A percentile compares a stretch with the other conserved stretches of the same genome.
Evolutionary conservation across 2,113 vertebrate species (phyloP).

Genomic region (Chaetodon trifascialis): DNA sequence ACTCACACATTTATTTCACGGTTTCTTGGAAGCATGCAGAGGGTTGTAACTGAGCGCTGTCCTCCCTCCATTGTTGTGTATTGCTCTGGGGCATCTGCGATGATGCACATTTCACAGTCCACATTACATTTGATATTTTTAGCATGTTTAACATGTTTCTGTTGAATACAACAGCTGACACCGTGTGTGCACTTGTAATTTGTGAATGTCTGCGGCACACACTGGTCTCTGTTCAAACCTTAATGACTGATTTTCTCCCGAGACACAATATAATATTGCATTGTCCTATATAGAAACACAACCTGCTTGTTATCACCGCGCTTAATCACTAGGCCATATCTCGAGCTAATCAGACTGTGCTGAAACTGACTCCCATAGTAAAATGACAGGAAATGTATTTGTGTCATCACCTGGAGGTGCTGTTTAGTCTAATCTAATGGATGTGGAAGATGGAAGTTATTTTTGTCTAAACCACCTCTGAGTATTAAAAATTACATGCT

Average conservation of each 20-base stretch:
- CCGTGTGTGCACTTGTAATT: background rate
- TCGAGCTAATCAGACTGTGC: slow-evolving; percentile 36
- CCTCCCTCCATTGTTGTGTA: slow-evolving; percentile 31
- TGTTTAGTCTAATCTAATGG: slow-evolving; percentile 75
- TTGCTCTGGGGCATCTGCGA: slow-evolving; percentile 47
- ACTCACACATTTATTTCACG: slow-evolving; percentile 43
- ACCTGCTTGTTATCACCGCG: slow-evolving; percentile 1
- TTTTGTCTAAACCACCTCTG: slow-evolving; percentile 67
- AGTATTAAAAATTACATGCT: slow-evolving; percentile 73
- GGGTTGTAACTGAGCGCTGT: background rate
- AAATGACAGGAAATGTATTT: slow-evolving; percentile 58
- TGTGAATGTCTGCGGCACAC: background rate
- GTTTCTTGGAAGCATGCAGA: slow-evolving; percentile 19
- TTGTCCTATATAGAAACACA: background rate
- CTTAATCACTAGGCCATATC: slow-evolving; percentile 15
- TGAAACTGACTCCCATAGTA: slow-evolving; percentile 17
- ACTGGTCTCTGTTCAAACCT: background rate
- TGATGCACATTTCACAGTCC: slow-evolving; percentile 38
- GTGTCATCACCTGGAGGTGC: slow-evolving; percentile 69
- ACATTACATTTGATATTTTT: slow-evolving; percentile 38
- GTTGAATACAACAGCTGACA: slow-evolving; percentile 35
- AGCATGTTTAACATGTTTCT: slow-evolving; percentile 21
- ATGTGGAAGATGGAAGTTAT: slow-evolving; percentile 72
- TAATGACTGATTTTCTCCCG: background rate
- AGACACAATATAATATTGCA: slow-evolving; percentile 14